Evolutionary conservation across 2,113 vertebrate genomes (phyloP).

Genomic region (Dipodomys stephensi): DNA sequence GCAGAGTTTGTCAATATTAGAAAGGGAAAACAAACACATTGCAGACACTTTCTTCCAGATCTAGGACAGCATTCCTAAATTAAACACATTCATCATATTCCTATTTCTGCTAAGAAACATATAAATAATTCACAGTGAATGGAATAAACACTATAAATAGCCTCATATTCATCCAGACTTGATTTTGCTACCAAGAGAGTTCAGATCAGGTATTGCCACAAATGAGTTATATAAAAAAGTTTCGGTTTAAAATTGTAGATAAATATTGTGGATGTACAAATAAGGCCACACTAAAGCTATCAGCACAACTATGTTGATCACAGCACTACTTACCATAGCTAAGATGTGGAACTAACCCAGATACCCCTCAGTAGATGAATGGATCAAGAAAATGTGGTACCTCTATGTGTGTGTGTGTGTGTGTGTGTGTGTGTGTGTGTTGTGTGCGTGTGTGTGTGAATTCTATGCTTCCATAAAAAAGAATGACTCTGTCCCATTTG

Average conservation of each 20-base stretch:
- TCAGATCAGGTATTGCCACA: constrained; percentile 3
- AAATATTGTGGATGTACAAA: neutral
- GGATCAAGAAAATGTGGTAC: no score
- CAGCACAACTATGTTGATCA: no score
- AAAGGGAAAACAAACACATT: constrained; percentile 24
- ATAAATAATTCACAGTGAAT: constrained; percentile 47
- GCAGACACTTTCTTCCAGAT: neutral
- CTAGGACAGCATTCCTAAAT: constrained; percentile 14
- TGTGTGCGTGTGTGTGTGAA: no score
- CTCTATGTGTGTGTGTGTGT: no score
- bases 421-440: no score
- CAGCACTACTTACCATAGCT: no score
- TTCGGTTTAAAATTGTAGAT: constrained; percentile 20
- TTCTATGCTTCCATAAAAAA: no score
- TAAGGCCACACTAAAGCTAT: no score
- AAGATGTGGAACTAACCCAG: no score
- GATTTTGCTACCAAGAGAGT: constrained; percentile 42
- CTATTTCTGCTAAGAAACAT: constrained; percentile 49
- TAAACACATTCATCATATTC: constrained; percentile 47
- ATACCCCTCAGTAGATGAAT: no score
- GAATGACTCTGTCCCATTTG: no score
- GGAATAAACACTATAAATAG: constrained; percentile 52
- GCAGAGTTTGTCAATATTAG: neutral
- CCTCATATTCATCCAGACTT: neutral
- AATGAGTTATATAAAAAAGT: constrained; percentile 30